Evolutionary conservation across 2,113 vertebrate species (phyloP).

Genomic region (Hypanus sabinus): DNA sequence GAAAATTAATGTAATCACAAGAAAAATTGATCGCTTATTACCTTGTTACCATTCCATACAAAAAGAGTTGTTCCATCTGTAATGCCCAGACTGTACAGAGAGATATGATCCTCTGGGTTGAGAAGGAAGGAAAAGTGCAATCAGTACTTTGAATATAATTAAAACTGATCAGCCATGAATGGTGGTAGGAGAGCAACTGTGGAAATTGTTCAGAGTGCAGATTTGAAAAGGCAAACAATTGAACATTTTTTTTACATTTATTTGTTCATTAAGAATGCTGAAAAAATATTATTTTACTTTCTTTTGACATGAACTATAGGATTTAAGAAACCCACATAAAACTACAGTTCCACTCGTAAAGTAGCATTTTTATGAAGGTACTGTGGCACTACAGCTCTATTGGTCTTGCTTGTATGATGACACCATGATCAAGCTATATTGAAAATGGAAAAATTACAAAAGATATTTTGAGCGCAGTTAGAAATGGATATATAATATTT

Average conservation of each 20-base stretch:
- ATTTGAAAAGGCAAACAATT: background rate
- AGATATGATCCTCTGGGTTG: slow-evolving; percentile 68
- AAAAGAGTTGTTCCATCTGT: slow-evolving; percentile 72
- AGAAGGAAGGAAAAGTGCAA: slow-evolving; percentile 16
- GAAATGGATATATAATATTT: background rate
- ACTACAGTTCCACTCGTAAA: background rate
- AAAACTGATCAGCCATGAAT: background rate
- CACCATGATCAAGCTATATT: background rate
- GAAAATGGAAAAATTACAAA: background rate
- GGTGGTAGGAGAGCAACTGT: background rate
- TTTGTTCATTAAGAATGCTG: background rate
- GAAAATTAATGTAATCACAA: background rate
- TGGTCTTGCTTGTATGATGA: background rate
- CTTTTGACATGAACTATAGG: background rate
- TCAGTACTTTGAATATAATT: slow-evolving; percentile 7
- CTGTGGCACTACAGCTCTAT: background rate
- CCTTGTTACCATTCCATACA: slow-evolving; percentile 88
- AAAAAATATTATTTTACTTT: background rate
- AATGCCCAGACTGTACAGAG: slow-evolving; percentile 62
- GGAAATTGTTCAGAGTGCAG: background rate
- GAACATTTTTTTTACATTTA: background rate
- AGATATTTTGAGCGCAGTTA: background rate
- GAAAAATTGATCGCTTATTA: slow-evolving; percentile 46
- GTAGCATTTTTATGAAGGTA: background rate
- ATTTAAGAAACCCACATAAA: background rate